Evolutionary conservation across 1,140 invertebrate genomes (phyloP).

Genomic region (Oryzaephilus surinamensis): DNA sequence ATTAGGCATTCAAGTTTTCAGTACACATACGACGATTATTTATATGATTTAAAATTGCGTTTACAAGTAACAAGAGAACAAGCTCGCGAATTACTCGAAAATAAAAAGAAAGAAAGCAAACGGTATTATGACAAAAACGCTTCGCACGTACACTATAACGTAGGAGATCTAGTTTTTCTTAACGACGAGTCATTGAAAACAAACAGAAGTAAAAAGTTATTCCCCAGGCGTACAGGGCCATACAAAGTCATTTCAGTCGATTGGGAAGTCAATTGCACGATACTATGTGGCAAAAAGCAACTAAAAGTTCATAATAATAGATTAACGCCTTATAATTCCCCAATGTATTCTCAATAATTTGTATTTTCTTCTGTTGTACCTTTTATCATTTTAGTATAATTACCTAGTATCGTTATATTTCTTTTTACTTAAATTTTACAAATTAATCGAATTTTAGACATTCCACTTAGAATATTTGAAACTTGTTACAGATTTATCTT

Average conservation of each 20-base stretch:
- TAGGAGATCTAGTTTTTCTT: slow-evolving; percentile 14
- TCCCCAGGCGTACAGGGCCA: slow-evolving; percentile 5
- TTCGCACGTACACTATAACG: slow-evolving; percentile 12
- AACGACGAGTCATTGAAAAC: background rate
- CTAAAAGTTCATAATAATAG: slow-evolving; percentile 4
- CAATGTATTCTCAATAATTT: too few relatives aligned
- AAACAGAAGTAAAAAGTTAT: slow-evolving; percentile 7
- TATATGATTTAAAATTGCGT: slow-evolving; percentile 16
- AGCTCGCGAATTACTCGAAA: slow-evolving; percentile 17
- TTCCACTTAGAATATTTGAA: too few relatives aligned
- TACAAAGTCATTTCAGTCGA: slow-evolving; percentile 6
- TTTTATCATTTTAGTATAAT: too few relatives aligned
- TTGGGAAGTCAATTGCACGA: slow-evolving; percentile 5
- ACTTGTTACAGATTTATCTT: too few relatives aligned
- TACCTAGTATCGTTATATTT: too few relatives aligned
- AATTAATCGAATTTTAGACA: too few relatives aligned
- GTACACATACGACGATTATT: slow-evolving; percentile 18
- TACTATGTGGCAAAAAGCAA: slow-evolving; percentile 2
- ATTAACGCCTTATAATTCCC: slow-evolving; percentile 7
- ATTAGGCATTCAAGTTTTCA: too few relatives aligned
- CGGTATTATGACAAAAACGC: slow-evolving; percentile 17
- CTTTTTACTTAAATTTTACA: too few relatives aligned
- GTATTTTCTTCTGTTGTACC: too few relatives aligned
- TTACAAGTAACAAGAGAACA: slow-evolving; percentile 18
- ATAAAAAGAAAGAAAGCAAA: slow-evolving; percentile 19